Conservation (phyloP, 2,797 vertebrate species). For the Oreochromis mossambicus region DNA sequence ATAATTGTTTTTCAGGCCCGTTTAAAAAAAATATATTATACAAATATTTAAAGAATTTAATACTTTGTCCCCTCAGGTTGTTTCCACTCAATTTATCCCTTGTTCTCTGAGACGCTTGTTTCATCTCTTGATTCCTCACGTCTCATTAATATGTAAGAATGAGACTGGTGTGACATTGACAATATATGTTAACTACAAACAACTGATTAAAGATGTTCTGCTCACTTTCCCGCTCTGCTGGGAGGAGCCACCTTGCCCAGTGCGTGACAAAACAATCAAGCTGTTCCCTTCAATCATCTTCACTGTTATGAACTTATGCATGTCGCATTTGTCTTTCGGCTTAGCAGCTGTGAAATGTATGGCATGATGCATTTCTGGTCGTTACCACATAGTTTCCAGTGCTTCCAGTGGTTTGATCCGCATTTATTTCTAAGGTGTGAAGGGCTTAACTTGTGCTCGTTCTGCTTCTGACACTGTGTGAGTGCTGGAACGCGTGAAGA, state of each 20-base stretch:
- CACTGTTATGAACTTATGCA: not conserved
- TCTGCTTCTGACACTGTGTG: not conserved
- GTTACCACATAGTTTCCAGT: not conserved
- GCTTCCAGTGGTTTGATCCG: not conserved
- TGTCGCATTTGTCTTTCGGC: not conserved
- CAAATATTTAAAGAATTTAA: not conserved
- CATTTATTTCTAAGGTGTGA: not conserved
- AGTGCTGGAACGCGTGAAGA: not conserved
- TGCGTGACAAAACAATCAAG: not conserved
- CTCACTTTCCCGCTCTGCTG: not conserved
- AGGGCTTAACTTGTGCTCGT: not conserved
- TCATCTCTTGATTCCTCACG: not conserved
- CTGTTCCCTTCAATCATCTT: not conserved
- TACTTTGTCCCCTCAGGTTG: not conserved
- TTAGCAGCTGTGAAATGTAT: not conserved
- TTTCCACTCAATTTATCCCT: not conserved
- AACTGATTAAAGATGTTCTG: not conserved
- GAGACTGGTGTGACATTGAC: not conserved
- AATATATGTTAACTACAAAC: not conserved
- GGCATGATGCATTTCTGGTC: conserved; percentile 9
- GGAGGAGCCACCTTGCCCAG: not conserved
- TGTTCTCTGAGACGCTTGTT: rapidly evolving
- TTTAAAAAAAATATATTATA: not conserved
- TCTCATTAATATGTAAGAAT: not conserved
- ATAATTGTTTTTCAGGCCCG: conserved; percentile 6